Evolutionary conservation across 2,113 vertebrate species (phyloP).

Genomic region (Xiphophorus hellerii): DNA sequence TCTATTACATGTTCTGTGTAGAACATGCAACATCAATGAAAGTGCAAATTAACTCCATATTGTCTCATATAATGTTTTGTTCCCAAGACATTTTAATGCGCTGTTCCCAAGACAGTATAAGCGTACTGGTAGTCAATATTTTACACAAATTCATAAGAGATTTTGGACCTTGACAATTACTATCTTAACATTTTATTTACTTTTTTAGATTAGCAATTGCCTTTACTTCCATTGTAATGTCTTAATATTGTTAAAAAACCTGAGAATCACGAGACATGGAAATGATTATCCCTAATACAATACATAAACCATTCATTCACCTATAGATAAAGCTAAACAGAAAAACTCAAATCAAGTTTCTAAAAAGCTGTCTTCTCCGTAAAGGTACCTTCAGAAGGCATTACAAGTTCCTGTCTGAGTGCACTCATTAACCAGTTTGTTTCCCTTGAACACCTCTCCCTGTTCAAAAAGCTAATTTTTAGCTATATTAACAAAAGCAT

Average conservation of each 20-base stretch:
- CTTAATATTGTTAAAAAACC: too few relatives aligned
- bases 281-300: too few relatives aligned
- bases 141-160: too few relatives aligned
- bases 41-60: too few relatives aligned
- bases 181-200: background rate
- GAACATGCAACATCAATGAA: background rate
- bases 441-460: conserved; percentile 86
- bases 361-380: conserved; percentile 12
- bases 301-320: too few relatives aligned
- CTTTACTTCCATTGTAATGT: too few relatives aligned
- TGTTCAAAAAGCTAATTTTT: conserved; percentile 85
- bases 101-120: too few relatives aligned
- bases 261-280: too few relatives aligned
- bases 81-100: background rate
- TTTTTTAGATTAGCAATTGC: too few relatives aligned
- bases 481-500: conserved; percentile 73
- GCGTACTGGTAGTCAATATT: too few relatives aligned
- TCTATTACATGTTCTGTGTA: too few relatives aligned
- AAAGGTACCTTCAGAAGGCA: conserved; percentile 30
- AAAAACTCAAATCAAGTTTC: background rate
- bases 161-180: background rate
- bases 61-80: too few relatives aligned
- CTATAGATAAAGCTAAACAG: background rate
- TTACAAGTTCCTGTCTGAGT: conserved; percentile 60
- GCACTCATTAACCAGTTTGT: conserved; percentile 91